Conservation (phyloP, 2,888 invertebrate genomes). For the Melangyna quadrimaculata region DNA sequence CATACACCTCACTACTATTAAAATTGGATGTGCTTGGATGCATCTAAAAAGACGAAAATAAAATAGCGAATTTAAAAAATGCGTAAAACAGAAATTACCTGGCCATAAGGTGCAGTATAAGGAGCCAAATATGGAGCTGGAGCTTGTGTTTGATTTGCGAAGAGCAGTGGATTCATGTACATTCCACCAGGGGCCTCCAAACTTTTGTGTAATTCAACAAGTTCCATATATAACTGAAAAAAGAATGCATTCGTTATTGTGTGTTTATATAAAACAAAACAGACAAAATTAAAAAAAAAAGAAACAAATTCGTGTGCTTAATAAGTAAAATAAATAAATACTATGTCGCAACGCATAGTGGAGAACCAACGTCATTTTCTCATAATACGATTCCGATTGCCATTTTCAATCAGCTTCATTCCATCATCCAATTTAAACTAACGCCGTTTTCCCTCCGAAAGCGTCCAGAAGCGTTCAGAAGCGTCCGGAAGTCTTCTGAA, state of each 20-base stretch:
- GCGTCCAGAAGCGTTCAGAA: no score
- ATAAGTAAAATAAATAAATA: no score
- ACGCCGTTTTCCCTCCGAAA: no score
- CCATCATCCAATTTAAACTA: no score
- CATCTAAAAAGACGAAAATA: constrained; percentile 7
- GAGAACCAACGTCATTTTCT: no score
- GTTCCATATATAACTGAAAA: constrained; percentile 78
- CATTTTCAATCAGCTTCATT: no score
- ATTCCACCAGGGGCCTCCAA: constrained; percentile 79
- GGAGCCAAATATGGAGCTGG: constrained; percentile 72
- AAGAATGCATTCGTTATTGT: background rate
- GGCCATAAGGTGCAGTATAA: constrained; percentile 36
- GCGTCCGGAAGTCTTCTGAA: no score
- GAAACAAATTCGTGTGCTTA: background rate
- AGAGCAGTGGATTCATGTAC: constrained; percentile 80
- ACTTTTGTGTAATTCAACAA: constrained; percentile 77
- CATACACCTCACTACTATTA: constrained; percentile 64
- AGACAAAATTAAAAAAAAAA: background rate
- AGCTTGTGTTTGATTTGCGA: constrained; percentile 78
- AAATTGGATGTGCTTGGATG: constrained; percentile 61
- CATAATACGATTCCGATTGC: no score
- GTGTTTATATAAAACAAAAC: background rate
- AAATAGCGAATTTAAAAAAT: background rate
- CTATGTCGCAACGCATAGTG: no score
- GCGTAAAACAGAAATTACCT: constrained; percentile 18